A percentile compares a stretch with the other conserved stretches of the same genome.
Conservation (phyloP, 2,797 vertebrate genomes). For the Scolopax bukidnonensis region DNA sequence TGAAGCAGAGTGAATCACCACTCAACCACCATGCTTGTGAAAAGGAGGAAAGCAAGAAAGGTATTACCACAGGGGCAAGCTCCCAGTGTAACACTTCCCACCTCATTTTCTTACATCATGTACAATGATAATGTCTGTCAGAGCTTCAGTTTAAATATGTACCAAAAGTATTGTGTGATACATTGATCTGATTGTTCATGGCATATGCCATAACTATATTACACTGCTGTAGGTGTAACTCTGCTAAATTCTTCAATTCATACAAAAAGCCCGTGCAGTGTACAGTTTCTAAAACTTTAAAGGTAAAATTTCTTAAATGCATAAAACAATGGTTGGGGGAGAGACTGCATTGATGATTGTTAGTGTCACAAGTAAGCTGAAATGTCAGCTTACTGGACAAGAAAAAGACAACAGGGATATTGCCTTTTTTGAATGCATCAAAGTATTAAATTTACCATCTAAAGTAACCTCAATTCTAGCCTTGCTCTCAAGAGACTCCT, state of each 20-base stretch:
- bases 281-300: background rate
- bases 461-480: background rate
- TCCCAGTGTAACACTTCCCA: background rate
- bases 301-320: background rate
- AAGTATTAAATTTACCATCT: background rate
- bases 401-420: background rate
- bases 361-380: background rate
- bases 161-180: background rate
- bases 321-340: background rate
- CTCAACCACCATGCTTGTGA: background rate
- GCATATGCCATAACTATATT: too few relatives aligned
- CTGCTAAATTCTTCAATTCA: background rate
- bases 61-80: background rate
- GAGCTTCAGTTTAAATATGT: background rate
- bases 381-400: background rate
- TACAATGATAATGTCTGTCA: accelerated
- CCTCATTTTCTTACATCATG: background rate
- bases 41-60: background rate
- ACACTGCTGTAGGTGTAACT: background rate
- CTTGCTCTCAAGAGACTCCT: background rate
- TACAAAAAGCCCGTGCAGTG: background rate
- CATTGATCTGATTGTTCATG: background rate
- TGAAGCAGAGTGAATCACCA: background rate
- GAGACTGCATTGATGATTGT: background rate
- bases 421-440: background rate